Percentiles rank a stretch among this genome's conserved stretches.
Evolutionary conservation across 2,113 vertebrate species (phyloP).

Genomic region (Prunella himalayana): DNA sequence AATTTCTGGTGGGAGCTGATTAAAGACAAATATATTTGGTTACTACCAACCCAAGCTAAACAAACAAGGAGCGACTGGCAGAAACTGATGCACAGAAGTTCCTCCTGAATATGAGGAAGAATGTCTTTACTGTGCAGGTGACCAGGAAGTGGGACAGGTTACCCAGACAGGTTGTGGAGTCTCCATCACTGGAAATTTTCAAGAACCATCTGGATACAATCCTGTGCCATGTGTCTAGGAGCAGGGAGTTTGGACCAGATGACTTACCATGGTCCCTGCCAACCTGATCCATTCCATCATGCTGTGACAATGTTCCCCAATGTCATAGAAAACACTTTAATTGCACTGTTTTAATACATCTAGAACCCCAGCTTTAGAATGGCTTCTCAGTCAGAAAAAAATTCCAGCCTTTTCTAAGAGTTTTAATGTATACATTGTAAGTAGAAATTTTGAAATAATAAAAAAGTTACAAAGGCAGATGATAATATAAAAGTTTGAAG

Average conservation of each 20-base stretch:
- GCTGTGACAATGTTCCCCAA: background rate
- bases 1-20: background rate
- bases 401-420: fast-evolving
- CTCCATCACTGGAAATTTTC: background rate
- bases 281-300: background rate
- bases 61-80: background rate
- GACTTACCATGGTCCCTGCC: background rate
- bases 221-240: background rate
- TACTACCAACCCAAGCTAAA: background rate
- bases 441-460: background rate
- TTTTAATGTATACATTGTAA: background rate
- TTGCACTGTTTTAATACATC: background rate
- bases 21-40: background rate
- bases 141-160: background rate
- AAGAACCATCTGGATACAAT: background rate
- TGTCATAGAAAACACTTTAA: background rate
- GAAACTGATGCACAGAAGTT: background rate
- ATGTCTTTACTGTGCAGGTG: background rate
- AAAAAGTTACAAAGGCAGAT: background rate
- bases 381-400: background rate
- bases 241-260: background rate
- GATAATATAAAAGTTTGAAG: background rate
- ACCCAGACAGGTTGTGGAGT: background rate
- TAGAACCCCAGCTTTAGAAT: background rate
- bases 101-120: background rate